Conservation (phyloP, 2,888 invertebrate genomes). For the Marasmarcha lunaedactyla region DNA sequence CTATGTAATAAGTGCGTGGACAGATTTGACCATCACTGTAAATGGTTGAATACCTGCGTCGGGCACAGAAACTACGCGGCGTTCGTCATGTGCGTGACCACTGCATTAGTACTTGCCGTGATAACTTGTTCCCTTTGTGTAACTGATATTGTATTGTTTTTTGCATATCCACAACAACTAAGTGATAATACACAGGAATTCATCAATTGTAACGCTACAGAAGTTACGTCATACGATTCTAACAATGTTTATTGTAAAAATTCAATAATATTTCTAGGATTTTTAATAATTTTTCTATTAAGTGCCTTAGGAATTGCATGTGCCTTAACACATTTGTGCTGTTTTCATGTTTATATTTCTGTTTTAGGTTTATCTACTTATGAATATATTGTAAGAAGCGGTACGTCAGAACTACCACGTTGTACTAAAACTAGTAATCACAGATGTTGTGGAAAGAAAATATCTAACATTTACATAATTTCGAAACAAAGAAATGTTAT, state of each 20-base stretch:
- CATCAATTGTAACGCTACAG: slow-evolving; percentile 34
- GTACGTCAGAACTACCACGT: slow-evolving; percentile 24
- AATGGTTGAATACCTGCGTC: slow-evolving; percentile 98
- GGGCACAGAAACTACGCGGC: slow-evolving; percentile 90
- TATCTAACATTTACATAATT: slow-evolving; percentile 14
- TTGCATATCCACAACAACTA: slow-evolving; percentile 70
- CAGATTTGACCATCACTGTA: slow-evolving; percentile 97
- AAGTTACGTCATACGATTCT: slow-evolving; percentile 17
- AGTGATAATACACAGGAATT: slow-evolving; percentile 66
- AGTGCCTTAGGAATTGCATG: slow-evolving; percentile 82
- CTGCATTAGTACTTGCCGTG: slow-evolving; percentile 79
- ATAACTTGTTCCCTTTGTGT: slow-evolving; percentile 78
- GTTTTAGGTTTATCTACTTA: slow-evolving; percentile 89
- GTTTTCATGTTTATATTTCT: slow-evolving; percentile 90
- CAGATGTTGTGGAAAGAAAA: slow-evolving; percentile 25
- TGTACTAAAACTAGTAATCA: slow-evolving; percentile 15
- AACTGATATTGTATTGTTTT: slow-evolving; percentile 76
- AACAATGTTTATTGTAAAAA: slow-evolving; percentile 40
- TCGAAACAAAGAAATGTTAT: slow-evolving; percentile 18
- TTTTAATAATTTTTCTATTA: slow-evolving; percentile 71
- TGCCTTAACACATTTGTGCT: slow-evolving; percentile 84
- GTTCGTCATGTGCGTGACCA: slow-evolving; percentile 84
- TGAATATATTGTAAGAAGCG: slow-evolving; percentile 78
- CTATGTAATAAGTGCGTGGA: slow-evolving; percentile 98
- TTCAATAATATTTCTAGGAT: slow-evolving; percentile 43